Conservation (phyloP, 2,888 invertebrate species). For the Listrodromus nycthemerus region DNA sequence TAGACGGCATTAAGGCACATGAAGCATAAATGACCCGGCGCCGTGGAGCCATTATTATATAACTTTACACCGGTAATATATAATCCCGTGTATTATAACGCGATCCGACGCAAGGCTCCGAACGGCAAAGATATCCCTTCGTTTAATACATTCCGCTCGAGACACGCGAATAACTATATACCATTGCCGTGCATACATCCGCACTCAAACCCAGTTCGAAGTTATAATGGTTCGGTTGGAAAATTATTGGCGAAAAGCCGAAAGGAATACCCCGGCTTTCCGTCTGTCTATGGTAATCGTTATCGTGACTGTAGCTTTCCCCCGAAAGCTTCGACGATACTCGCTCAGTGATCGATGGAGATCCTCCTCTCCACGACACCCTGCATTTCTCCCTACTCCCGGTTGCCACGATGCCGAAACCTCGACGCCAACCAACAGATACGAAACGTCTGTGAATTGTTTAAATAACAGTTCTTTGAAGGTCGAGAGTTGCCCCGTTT, state of each 20-base stretch:
- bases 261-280: background rate
- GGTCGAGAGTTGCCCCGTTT: background rate
- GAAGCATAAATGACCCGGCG: conserved; percentile 69
- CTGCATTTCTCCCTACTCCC: background rate
- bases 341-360: background rate
- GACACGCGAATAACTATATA: conserved; percentile 1
- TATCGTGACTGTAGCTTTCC: background rate
- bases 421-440: background rate
- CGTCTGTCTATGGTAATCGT: conserved; percentile 3
- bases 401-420: background rate
- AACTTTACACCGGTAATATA: conserved; percentile 1
- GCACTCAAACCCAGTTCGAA: background rate
- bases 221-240: background rate
- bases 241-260: background rate
- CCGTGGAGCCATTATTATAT: conserved; percentile 50
- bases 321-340: background rate
- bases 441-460: background rate
- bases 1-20: conserved; percentile 78
- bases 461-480: background rate
- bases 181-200: background rate
- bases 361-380: background rate
- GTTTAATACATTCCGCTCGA: conserved; percentile 2
- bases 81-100: conserved; percentile 5
- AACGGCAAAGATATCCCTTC: conserved; percentile 11
- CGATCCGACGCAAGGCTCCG: background rate